Percentiles rank a stretch among this genome's conserved stretches.
Evolutionary conservation across 2,888 invertebrate genomes (phyloP).

Genomic region (Drosophila pegasa): DNA sequence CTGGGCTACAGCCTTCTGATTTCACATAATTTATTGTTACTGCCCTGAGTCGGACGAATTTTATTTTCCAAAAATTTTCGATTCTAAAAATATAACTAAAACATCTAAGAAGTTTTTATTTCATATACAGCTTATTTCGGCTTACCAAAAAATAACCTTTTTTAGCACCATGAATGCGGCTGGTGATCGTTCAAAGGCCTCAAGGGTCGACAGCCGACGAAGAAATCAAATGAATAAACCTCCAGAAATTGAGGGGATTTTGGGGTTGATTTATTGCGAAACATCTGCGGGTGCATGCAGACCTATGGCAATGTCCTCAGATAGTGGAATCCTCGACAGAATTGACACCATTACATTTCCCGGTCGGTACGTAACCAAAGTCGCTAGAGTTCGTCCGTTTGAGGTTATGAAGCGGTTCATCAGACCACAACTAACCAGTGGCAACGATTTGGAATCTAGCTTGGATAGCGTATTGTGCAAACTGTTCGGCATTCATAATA

Average conservation of each 20-base stretch:
- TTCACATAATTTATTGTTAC: background rate
- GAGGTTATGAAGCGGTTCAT: slow-evolving; percentile 11
- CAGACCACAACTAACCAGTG: background rate
- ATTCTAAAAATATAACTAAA: background rate
- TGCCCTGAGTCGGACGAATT: slow-evolving; percentile 1
- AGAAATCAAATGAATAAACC: background rate
- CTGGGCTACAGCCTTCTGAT: background rate
- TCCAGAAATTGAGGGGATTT: background rate
- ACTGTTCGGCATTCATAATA: slow-evolving; percentile 10
- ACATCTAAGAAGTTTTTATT: background rate
- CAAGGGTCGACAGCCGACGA: background rate
- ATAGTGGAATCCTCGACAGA: background rate
- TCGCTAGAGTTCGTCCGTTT: background rate
- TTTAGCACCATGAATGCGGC: background rate
- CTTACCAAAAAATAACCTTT: background rate
- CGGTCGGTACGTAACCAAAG: slow-evolving; percentile 11
- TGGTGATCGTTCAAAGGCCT: background rate
- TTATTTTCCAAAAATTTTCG: slow-evolving; percentile 11
- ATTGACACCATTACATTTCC: background rate
- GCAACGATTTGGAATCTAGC: background rate
- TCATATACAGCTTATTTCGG: background rate
- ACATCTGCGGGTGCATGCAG: background rate
- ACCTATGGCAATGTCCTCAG: background rate
- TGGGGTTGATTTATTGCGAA: slow-evolving; percentile 8
- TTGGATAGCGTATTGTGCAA: slow-evolving; percentile 11